Evolutionary conservation across 37 sponge, comb jelly and placozoan species (phyloP), one percentile per base, ranked within the genome.

Genomic region (Chondrosia reniformis): DNA sequence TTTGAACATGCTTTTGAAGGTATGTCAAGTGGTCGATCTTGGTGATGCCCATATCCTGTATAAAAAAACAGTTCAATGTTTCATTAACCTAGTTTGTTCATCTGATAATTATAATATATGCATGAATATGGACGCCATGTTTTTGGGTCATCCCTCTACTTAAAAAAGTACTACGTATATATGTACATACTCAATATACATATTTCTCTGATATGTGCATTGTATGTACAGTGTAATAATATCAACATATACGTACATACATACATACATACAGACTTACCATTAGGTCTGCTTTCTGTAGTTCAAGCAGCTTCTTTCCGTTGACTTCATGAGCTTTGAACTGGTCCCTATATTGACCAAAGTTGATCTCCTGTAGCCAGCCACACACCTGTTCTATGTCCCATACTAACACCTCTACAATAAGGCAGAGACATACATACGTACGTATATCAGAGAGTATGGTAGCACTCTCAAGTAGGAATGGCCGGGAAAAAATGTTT

Each of bases 351-450:
- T 85, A 79, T 39, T 89, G 87, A 3, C 46, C 69, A 42, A 93
- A 67, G 30, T 84, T 75, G 22, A 88, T 58, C 34, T 74, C 78
- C 45, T 82, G 74, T 61, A 89, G 30, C 89, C 86, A 89, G 58
- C 67, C 62, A 76, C 81, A 80, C 27, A 93, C 94, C 6, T 89
- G 81, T 28, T 73, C 83, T 19, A 40, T 66, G 24, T 56, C 76
- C 94, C 94, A 93, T 31, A 28, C 0, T 17, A 34, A 21, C 56
- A 80, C 84, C 45, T 77, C 94, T 85, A 74, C 61, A 82, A 28
- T 30, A 36, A 64, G 66, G 33, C 76, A 75, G 52, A 75, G 52
- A 75, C 54, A 75, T 57, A 76, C 58, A 46, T 33, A 54, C 77
- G 27, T 33, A 76, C 55, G 55, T 57, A 76, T 57, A 76, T 57